Conservation (phyloP, 37 sponge, comb jelly and placozoan species). For the Agelas oroides region DNA sequence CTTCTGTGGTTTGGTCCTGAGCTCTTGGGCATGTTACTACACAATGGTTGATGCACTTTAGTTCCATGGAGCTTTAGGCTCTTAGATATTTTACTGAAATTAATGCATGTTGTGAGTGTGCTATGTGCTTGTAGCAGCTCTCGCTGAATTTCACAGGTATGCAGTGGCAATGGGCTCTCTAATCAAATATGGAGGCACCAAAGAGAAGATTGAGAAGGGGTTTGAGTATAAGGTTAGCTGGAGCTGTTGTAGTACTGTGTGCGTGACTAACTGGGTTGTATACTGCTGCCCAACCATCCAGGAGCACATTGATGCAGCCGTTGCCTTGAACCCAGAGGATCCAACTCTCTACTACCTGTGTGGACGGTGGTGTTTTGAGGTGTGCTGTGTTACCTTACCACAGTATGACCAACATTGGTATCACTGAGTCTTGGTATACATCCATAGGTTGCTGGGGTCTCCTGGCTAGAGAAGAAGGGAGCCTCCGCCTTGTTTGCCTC, state of each 20-base stretch:
- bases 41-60: too few species aligned
- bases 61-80: background rate
- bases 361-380: constrained; percentile 77
- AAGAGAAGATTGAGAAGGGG: constrained; percentile 63
- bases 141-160: constrained; percentile 12
- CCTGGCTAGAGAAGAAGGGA: constrained; percentile 81
- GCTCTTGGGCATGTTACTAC: too few species aligned
- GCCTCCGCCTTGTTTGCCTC: constrained; percentile 68
- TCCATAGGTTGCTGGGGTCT: constrained; percentile 63
- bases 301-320: constrained; percentile 80
- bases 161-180: constrained; percentile 52
- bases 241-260: background rate
- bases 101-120: too few species aligned
- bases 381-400: too few species aligned
- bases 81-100: background rate
- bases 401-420: too few species aligned
- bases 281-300: background rate
- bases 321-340: constrained; percentile 47
- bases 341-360: constrained; percentile 52
- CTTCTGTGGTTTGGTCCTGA: too few species aligned
- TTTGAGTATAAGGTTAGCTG: constrained; percentile 59
- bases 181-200: constrained; percentile 49
- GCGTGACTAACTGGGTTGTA: too few species aligned
- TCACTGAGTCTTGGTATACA: too few species aligned
- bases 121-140: too few species aligned